A percentile compares a stretch with the other conserved stretches of the same genome.
These are phyloP conservation scores for Lomographa bimaculata DNA, from an alignment of 2,888 invertebrate genomes.

Conservation along the genomic window DNA sequence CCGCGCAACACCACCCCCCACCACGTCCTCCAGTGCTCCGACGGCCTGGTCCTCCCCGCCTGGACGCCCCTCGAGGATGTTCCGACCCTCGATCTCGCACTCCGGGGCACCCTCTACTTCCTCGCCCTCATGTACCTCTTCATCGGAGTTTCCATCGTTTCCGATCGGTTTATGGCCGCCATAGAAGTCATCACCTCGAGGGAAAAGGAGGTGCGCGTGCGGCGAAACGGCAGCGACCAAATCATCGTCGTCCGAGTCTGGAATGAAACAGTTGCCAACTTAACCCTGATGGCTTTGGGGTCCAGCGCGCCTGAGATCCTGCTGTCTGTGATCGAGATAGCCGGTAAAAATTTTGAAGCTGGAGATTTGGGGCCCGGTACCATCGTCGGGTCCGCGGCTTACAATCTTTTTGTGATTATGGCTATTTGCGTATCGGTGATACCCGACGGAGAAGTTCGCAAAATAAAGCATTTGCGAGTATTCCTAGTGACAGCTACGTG, in stretches of 20 bases:
- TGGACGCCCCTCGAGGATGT: constrained; percentile 94
- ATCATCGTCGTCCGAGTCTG: constrained; percentile 97
- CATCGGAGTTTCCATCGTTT: constrained; percentile 99
- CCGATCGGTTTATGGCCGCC: constrained; percentile 99
- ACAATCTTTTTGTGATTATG: constrained; percentile 99
- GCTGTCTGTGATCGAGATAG: constrained; percentile 98
- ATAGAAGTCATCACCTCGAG: constrained; percentile 99
- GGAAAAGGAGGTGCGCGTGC: constrained; percentile 96
- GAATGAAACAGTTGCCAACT: constrained; percentile 99
- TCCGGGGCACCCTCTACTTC: constrained; percentile 96
- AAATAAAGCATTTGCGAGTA: constrained; percentile 97
- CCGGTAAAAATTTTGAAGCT: constrained; percentile 96
- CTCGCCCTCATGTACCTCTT: constrained; percentile 95
- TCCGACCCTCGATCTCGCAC: constrained; percentile 88
- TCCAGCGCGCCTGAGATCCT: constrained; percentile 99
- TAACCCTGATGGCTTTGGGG: constrained; percentile 99
- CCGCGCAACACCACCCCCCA: constrained; percentile 65
- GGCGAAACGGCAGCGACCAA: constrained; percentile 94
- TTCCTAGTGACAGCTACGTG: constrained; percentile 99
- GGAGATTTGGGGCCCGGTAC: constrained; percentile 99
- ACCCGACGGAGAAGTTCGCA: constrained; percentile 95
- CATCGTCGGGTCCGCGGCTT: constrained; percentile 99
- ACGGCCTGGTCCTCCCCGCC: constrained; percentile 93
- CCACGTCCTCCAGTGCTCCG: constrained; percentile 85
- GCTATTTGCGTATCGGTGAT: constrained; percentile 96